Percentiles rank a stretch among this genome's conserved stretches.
Conservation (phyloP, 2,113 vertebrate species). For the Brachypodius melanocephalos region DNA sequence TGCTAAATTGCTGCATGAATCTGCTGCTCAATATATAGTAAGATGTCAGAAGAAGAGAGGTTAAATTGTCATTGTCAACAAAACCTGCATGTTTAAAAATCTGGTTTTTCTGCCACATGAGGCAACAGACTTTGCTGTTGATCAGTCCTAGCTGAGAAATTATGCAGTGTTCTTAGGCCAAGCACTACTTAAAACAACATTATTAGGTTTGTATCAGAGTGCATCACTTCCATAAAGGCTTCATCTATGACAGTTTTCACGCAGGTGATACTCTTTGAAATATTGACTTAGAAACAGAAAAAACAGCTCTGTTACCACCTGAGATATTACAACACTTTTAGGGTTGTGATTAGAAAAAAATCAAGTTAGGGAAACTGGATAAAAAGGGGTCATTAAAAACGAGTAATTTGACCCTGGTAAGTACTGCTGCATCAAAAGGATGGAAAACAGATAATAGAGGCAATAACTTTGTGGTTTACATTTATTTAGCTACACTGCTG, state of each 20-base stretch:
- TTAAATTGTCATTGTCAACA: neutral
- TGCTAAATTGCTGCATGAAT: neutral
- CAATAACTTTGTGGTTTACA: neutral
- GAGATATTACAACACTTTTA: neutral
- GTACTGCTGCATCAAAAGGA: neutral
- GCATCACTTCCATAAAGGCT: neutral
- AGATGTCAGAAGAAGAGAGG: neutral
- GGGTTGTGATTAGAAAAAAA: neutral
- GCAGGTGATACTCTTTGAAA: neutral
- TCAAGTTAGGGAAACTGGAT: neutral
- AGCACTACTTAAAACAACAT: neutral
- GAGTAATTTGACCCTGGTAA: neutral
- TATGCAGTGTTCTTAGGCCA: neutral
- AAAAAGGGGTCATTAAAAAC: neutral
- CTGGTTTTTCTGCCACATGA: neutral
- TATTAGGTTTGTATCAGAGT: neutral
- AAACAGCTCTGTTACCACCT: neutral
- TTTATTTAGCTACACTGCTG: neutral
- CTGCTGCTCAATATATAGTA: neutral
- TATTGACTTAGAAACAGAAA: neutral
- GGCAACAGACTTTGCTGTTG: neutral
- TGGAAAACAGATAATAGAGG: neutral
- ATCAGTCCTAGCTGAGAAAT: neutral
- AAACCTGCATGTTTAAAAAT: neutral
- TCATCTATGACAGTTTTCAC: accelerated